Conservation (phyloP, 2,113 vertebrate genomes). For the Chiloscyllium plagiosum region DNA sequence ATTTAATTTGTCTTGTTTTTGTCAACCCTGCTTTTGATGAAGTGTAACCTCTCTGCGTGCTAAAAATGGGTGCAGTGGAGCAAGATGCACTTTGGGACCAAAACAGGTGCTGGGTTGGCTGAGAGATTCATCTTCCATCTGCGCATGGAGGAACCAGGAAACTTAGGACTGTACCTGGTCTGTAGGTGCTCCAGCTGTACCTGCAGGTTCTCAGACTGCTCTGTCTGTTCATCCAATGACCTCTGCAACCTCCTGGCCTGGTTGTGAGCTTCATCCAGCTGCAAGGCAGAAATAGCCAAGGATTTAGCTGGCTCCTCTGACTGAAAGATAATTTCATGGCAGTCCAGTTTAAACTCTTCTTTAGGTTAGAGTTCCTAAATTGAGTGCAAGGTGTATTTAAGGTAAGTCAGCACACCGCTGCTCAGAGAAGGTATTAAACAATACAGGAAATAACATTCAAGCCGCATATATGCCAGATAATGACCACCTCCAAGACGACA, state of each 20-base stretch:
- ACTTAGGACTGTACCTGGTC: slow-evolving; percentile 61
- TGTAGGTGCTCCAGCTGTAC: slow-evolving; percentile 83
- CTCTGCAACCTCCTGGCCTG: slow-evolving; percentile 79
- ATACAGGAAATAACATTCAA: neutral
- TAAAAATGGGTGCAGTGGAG: neutral
- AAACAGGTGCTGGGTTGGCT: neutral
- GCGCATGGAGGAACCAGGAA: neutral
- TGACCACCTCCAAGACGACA: too few relatives aligned
- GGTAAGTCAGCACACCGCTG: neutral
- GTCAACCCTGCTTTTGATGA: too few relatives aligned
- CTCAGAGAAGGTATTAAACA: neutral
- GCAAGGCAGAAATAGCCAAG: slow-evolving; percentile 16
- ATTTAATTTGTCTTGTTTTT: neutral
- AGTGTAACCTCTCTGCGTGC: neutral
- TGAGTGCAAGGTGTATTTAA: neutral
- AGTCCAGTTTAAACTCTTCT: too few relatives aligned
- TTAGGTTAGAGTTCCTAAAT: neutral
- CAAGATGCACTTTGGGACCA: neutral
- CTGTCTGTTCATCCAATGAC: slow-evolving; percentile 83
- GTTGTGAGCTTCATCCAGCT: slow-evolving; percentile 78
- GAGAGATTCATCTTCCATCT: neutral
- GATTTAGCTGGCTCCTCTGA: neutral
- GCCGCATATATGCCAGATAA: neutral
- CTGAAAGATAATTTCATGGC: too few relatives aligned
- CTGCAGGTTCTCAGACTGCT: slow-evolving; percentile 78